phyloP scores from a whole-genome alignment of 2,888 invertebrate genomes.

The Elegia similella region DNA sequence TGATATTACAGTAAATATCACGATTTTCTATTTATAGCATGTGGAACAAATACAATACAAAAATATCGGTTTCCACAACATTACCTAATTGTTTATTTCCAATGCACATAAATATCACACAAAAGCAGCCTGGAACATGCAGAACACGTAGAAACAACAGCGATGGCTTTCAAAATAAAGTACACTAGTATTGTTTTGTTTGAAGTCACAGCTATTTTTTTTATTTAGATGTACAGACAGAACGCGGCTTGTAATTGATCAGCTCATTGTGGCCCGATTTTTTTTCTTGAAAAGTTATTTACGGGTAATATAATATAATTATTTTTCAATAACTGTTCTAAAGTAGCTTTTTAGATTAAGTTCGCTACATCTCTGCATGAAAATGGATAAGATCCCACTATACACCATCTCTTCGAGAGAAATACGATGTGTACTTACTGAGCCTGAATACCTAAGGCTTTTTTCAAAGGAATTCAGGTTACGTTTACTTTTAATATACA shows the following conservation, averaged over 20 bases:
- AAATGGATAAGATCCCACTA: too few relatives aligned
- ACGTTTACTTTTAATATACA: too few relatives aligned
- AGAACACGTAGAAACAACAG: constrained; percentile 22
- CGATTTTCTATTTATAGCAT: neutral
- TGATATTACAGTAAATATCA: neutral
- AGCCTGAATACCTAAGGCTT: too few relatives aligned
- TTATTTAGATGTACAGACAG: constrained; percentile 9
- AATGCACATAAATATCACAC: constrained; percentile 20
- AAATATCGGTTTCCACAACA: neutral
- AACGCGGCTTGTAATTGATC: constrained; percentile 11
- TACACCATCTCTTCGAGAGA: too few relatives aligned
- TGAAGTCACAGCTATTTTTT: constrained; percentile 14
- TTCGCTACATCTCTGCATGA: too few relatives aligned
- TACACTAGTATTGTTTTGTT: constrained; percentile 18
- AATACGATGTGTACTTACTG: too few relatives aligned
- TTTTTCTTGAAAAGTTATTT: too few relatives aligned
- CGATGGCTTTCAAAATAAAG: constrained; percentile 21
- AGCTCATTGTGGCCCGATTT: constrained; percentile 5
- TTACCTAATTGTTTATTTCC: constrained; percentile 17
- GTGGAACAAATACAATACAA: neutral
- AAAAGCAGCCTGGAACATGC: constrained; percentile 20
- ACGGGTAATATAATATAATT: too few relatives aligned
- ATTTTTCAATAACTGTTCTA: too few relatives aligned
- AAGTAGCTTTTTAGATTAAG: too few relatives aligned
- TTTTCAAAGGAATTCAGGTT: too few relatives aligned